Evolutionary conservation across 64 coral and sea anemone species (phyloP), one percentile per base, ranked within the genome.

Genomic region (Montipora foliosa): DNA sequence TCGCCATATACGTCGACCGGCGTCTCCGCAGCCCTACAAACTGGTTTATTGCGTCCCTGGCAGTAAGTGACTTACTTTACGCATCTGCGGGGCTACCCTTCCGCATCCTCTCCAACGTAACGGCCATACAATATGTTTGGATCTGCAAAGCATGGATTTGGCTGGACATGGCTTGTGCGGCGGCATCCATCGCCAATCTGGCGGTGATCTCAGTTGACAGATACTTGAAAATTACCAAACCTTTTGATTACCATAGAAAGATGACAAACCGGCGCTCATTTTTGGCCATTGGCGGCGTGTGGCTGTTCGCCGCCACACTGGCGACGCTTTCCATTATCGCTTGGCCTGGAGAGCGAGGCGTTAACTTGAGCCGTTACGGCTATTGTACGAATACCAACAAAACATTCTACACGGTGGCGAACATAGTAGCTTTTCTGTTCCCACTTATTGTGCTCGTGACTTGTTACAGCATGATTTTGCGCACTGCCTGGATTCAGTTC

Each of bases 141-240:
- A 52, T 87, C 4, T 98, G 96, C 57, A 66, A 17, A 5, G 24
- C 82, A 8, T 98, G 93, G 93, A 89, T 98, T 49, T 98, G 96
- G 96, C 50, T 90, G 6, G 96, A 98, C 66, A 87, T 98, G 89
- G 67, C 60, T 9, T 98, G 96, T 20, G 93, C 89, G 4, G 96
- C 96, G 0, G 96, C 96, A 9, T 98, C 96, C 2, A 95, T 98
- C 2, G 96, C 96, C 12, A 98, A 95, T 37, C 66, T 98, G 78
- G 96, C 96, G 0, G 93, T 98, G 37, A 98, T 98, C 37, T 92
- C 93, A 53, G 47, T 98, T 2, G 96, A 98, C 55, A 90, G 96
- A 48, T 89, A 95, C 50, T 76, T 98, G 20, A 98, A 98, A 91
- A 98, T 98, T 61, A 98, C 96, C 62, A 98, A 98, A 24, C 96